Evolutionary conservation across 2,888 invertebrate genomes (phyloP), one percentile per base, ranked within the genome.

Genomic region (Dendrolimus pini): DNA sequence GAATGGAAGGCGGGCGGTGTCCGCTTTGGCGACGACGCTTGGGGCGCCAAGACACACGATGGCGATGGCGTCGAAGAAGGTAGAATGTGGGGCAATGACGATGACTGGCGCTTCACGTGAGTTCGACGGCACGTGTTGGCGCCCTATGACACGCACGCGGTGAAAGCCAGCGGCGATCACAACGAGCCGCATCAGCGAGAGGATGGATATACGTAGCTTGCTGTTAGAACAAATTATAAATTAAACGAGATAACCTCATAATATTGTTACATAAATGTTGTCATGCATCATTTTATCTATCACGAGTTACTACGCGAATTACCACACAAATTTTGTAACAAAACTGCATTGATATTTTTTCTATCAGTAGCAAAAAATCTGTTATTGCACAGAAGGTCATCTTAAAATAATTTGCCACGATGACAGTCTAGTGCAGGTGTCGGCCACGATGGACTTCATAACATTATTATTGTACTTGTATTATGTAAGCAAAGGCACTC

Each of bases 81-180:
- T 94, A 53, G 98, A 97, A 82, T 98, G 98, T 3, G 98, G 98
- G 7, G 97, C 98, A 62, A 96, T 93, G 59, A 95, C 95, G 64
- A 98, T 88, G 65, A 98, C 94, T 1, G 97, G 96, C 7, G 98
- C 98, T 65, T 96, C 95, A 30, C 95, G 69, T 13, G 76, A 83
- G 66, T 77, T 77, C 9, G 83, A 78, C 77, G 78, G 91, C 80
- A 83, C 64, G 71, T 88, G 83, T 67, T 83, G 80, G 65, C 92
- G 91, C 57, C 98, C 98, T 78, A 94, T 93, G 69, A 95, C 92
- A 70, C 92, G 93, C 66, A 98, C 92, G 70, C 94, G 93, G 75
- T 96, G 95, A 89, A 98, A 97, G 61, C 98, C 97, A 60, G 95
- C 95, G 57, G 93, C 93, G 65, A 95, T 91, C 91, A 96, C 97